These are phyloP conservation scores for Paraescarpia echinospica DNA, from an alignment of 1,140 invertebrate genomes.

Conservation along the genomic window DNA sequence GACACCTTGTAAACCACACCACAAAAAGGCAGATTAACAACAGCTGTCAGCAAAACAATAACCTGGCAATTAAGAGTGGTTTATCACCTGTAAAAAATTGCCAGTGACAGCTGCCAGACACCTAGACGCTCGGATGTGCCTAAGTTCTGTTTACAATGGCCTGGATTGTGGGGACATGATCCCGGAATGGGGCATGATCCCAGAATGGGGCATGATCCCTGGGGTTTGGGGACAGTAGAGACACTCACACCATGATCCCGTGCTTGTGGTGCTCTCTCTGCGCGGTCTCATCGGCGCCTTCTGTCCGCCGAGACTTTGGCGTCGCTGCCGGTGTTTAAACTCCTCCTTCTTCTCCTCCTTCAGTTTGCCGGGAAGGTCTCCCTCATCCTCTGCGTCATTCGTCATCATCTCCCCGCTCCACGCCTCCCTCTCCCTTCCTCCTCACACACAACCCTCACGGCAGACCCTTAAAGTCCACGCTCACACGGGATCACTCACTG, in stretches of 20 bases:
- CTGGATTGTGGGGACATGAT: not conserved
- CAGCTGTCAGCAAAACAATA: too few species aligned
- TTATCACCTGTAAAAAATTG: not conserved
- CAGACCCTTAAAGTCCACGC: not conserved
- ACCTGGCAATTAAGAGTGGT: not conserved
- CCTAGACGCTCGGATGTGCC: not conserved
- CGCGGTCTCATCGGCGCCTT: not conserved
- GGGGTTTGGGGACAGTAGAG: not conserved
- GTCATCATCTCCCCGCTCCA: not conserved
- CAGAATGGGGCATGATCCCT: not conserved
- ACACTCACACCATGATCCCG: not conserved
- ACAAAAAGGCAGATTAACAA: not conserved
- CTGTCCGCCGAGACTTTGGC: not conserved
- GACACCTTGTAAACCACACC: not conserved
- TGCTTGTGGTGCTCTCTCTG: not conserved
- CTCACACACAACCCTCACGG: not conserved
- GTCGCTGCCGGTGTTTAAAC: not conserved
- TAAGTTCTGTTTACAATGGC: not conserved
- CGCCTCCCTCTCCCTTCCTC: not conserved
- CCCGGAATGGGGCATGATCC: not conserved
- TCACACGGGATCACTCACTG: not conserved
- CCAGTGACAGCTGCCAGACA: not conserved
- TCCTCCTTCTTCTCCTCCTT: not conserved
- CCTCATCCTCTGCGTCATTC: not conserved
- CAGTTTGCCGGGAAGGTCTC: not conserved